phyloP scores from a whole-genome alignment of 2,113 vertebrate species.

The Rhinoderma darwinii region DNA sequence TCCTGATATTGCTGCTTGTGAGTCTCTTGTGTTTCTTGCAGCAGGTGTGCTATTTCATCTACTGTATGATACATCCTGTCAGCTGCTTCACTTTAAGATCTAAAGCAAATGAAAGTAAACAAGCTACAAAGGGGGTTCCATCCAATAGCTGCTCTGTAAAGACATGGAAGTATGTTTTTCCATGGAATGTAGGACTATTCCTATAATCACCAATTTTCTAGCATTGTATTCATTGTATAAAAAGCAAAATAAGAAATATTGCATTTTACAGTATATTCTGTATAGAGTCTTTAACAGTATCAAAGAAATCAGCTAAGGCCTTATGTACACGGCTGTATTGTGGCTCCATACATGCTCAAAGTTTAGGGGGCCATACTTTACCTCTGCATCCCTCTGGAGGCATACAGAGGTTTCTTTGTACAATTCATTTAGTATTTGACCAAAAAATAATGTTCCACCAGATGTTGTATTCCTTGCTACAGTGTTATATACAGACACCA shows the following conservation, averaged over 20 bases:
- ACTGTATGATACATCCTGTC: conserved; percentile 36
- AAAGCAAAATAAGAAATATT: not conserved
- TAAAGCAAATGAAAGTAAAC: conserved; percentile 43
- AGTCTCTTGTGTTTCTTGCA: not conserved
- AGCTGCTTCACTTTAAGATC: not conserved
- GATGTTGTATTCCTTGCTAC: too few relatives aligned
- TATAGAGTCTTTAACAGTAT: too few relatives aligned
- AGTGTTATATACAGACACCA: too few relatives aligned
- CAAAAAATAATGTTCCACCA: too few relatives aligned
- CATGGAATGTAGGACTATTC: not conserved
- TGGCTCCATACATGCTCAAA: not conserved
- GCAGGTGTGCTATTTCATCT: conserved; percentile 48
- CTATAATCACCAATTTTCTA: not conserved
- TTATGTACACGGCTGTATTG: too few relatives aligned
- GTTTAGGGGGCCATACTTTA: not conserved
- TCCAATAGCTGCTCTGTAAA: not conserved
- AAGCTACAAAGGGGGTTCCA: not conserved
- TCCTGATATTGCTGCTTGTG: not conserved
- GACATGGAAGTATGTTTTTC: not conserved
- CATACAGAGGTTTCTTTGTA: too few relatives aligned
- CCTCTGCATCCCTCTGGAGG: not conserved
- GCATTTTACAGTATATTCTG: not conserved
- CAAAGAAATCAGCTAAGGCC: not conserved
- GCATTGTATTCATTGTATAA: not conserved
- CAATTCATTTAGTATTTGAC: too few relatives aligned